phyloP scores from a whole-genome alignment of 1,140 invertebrate species.

The Muscidifurax raptorellus region DNA sequence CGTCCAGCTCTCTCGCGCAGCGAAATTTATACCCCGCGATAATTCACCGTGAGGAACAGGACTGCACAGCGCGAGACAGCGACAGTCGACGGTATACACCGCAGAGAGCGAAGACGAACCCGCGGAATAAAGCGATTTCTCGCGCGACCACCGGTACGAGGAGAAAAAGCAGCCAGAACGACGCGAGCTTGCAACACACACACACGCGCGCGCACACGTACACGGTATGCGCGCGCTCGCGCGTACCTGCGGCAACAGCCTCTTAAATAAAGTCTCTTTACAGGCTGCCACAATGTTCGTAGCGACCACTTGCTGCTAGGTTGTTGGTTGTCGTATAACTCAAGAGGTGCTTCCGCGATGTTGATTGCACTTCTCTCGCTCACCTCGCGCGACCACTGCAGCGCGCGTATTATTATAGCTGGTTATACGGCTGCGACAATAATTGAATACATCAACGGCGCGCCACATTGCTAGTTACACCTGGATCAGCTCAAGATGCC shows the following conservation, averaged over 20 bases:
- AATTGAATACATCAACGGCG: conserved; percentile 58
- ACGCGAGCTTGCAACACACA: neutral
- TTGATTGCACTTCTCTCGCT: conserved; percentile 58
- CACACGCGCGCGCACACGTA: neutral
- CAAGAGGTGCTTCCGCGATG: conserved; percentile 62
- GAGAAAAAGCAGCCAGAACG: neutral
- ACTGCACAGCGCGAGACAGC: neutral
- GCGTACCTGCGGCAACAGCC: conserved; percentile 49
- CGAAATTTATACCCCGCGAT: conserved; percentile 31
- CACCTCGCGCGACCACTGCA: neutral
- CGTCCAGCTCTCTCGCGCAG: neutral
- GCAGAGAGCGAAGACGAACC: neutral
- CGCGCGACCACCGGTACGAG: neutral
- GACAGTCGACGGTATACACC: neutral
- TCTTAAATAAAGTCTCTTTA: conserved; percentile 62
- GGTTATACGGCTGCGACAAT: conserved; percentile 55
- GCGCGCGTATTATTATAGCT: conserved; percentile 18
- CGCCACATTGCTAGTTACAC: conserved; percentile 35
- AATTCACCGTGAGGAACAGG: conserved; percentile 25
- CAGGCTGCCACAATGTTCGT: conserved; percentile 58
- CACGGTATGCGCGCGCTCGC: neutral
- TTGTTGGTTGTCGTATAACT: conserved; percentile 61
- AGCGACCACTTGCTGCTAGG: conserved; percentile 59
- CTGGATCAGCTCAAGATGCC: neutral
- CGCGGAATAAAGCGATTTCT: conserved; percentile 40